These are phyloP conservation scores for Tribolium freemani DNA, from an alignment of 2,888 invertebrate species.

Conservation along the genomic window DNA sequence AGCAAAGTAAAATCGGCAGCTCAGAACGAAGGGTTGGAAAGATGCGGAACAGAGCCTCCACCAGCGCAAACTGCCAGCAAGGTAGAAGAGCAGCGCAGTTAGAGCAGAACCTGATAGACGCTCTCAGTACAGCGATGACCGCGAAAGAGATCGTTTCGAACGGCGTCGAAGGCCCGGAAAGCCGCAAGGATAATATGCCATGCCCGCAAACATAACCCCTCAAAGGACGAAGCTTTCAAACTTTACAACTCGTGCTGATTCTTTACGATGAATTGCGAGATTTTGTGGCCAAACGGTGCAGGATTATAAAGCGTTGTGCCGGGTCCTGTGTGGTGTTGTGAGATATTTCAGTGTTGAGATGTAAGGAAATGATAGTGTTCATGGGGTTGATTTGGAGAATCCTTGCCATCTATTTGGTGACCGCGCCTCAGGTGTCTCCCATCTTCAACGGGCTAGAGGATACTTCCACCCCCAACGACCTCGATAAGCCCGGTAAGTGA, in stretches of 20 bases:
- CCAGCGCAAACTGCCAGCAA: conserved; percentile 3
- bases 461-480: conserved; percentile 73
- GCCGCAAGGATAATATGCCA: conserved; percentile 37
- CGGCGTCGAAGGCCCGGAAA: conserved; percentile 32
- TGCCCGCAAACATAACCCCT: conserved; percentile 8
- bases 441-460: conserved; percentile 71
- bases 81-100: conserved; percentile 43
- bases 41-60: conserved; percentile 7
- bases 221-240: neutral
- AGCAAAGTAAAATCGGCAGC: conserved; percentile 34
- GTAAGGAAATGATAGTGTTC: conserved; percentile 55
- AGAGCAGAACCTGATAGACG: conserved; percentile 22
- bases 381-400: conserved; percentile 68
- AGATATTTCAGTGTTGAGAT: conserved; percentile 36
- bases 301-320: conserved; percentile 24
- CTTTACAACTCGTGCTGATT: neutral
- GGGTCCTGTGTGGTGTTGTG: conserved; percentile 33
- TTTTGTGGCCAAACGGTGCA: conserved; percentile 12
- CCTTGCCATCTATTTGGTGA: conserved; percentile 65
- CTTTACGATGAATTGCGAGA: neutral
- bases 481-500: conserved; percentile 74
- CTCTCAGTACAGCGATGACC: conserved; percentile 45
- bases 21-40: conserved; percentile 24
- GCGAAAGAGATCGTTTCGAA: conserved; percentile 43
- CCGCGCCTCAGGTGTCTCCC: conserved; percentile 68